A percentile compares a stretch with the other conserved stretches of the same genome.
phyloP scores from a whole-genome alignment of 1,140 invertebrate genomes.

The Antheraea mylitta region DNA sequence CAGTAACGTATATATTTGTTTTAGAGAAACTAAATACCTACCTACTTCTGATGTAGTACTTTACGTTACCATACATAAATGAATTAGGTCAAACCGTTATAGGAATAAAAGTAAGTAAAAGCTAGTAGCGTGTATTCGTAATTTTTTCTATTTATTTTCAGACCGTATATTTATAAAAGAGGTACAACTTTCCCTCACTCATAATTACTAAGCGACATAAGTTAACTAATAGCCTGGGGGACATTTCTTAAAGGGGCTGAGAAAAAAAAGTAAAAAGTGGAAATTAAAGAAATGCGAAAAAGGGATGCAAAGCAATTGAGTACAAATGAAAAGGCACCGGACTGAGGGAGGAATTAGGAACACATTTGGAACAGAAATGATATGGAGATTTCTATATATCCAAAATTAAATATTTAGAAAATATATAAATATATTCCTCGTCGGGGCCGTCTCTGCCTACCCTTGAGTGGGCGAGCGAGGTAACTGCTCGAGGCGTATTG shows the following conservation, averaged over 20 bases:
- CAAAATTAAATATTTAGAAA: neutral
- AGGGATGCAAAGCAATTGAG: slow-evolving; percentile 66
- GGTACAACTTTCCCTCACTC: neutral
- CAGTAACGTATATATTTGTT: too few species aligned
- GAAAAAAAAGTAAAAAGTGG: slow-evolving; percentile 63
- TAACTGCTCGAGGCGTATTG: too few species aligned
- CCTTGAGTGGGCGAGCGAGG: too few species aligned
- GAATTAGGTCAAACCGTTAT: too few species aligned
- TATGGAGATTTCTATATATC: slow-evolving; percentile 26
- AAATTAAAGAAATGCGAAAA: slow-evolving; percentile 67
- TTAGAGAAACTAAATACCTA: too few species aligned
- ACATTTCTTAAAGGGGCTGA: slow-evolving; percentile 58
- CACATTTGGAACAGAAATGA: slow-evolving; percentile 44
- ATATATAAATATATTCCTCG: too few species aligned
- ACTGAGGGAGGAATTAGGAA: slow-evolving; percentile 61
- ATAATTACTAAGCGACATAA: slow-evolving; percentile 53
- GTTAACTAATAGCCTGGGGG: slow-evolving; percentile 42
- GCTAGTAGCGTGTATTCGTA: too few species aligned
- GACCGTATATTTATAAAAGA: neutral
- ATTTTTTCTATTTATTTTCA: too few species aligned
- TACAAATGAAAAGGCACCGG: slow-evolving; percentile 62
- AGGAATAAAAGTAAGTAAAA: too few species aligned
- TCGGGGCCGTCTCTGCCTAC: too few species aligned
- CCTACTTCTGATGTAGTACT: too few species aligned
- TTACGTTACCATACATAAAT: too few species aligned